Base-by-base conservation (phyloP, 1,140 invertebrate genomes). In the Ptiloglossa arizonensis region DNA sequence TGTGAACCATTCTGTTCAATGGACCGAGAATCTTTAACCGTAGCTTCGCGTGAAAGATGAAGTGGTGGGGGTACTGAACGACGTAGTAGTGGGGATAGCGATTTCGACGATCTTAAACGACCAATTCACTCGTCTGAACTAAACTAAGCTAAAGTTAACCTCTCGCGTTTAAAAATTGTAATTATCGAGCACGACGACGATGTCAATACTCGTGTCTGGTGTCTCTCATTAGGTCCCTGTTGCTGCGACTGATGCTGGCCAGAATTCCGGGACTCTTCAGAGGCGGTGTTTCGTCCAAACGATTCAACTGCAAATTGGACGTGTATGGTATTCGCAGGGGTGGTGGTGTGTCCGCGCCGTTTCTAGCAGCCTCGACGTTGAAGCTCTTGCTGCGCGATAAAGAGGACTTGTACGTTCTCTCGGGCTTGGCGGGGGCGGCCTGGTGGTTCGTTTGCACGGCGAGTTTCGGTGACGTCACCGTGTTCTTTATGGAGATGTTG, bases 191-290 rank as follows among this genome's bases (percentile, higher is more conserved):
- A 6, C 1, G 4, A 48, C 4, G 13, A 19, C 29, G 19, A 66
- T n/a, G n/a, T 66, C 27, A 76, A 46, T 77, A 71, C 22, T 76
- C 64, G 35, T 82, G 88, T 52, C 87, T 90, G 60, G 82, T 84
- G 6, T 92, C 90, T 74, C 91, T 93, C 68, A 95, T 94, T 9
- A 97, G 89, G 88, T 97, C 96, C 68, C 95, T 94, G 80, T 96
- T 96, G 87, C 96, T 97, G 62, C 96, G 94, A 89, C 95, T 97
- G 35, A 97, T 96, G 81, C 96, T 96, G 54, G 96, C 96, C 6
- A 97, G 95, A 68, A 97, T 96, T 48, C 96, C 96, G 0, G 97
- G 97, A 88, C 96, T 97, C 86, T 97, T 97, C 1, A 97, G 90
- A 24, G 96, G 96, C 9, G 95, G 94, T 29, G 94, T 94, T 84